Evolutionary conservation across 2,797 vertebrate species (phyloP).

Genomic region (Malurus leucopterus): DNA sequence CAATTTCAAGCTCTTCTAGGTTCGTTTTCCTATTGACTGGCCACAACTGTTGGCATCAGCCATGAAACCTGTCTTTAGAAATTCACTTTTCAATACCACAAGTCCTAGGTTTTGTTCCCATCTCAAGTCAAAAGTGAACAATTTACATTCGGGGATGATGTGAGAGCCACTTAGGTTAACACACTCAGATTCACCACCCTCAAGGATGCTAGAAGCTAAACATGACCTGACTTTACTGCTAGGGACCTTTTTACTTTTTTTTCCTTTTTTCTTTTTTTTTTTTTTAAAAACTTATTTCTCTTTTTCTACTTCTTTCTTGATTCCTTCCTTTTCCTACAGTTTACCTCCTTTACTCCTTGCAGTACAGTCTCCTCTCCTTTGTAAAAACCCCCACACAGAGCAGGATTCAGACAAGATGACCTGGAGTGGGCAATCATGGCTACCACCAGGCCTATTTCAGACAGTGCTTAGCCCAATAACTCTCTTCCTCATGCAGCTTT

Average conservation of each 20-base stretch:
- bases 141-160: neutral
- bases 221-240: neutral
- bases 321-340: neutral
- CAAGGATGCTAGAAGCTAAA: neutral
- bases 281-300: neutral
- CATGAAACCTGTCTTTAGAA: neutral
- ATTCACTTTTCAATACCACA: neutral
- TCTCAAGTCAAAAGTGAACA: neutral
- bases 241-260: neutral
- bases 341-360: neutral
- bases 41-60: neutral
- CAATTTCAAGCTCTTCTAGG: neutral
- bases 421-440: neutral
- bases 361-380: neutral
- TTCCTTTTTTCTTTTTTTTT: neutral
- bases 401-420: slow-evolving; percentile 2
- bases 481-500: neutral
- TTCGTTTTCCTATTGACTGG: neutral
- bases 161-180: neutral
- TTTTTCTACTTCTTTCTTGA: neutral
- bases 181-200: neutral
- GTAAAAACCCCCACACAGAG: neutral
- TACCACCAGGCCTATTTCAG: slow-evolving; percentile 32
- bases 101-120: neutral
- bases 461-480: neutral